Conservation (phyloP, 1,140 invertebrate species). For the Conopomorpha cramerella region DNA sequence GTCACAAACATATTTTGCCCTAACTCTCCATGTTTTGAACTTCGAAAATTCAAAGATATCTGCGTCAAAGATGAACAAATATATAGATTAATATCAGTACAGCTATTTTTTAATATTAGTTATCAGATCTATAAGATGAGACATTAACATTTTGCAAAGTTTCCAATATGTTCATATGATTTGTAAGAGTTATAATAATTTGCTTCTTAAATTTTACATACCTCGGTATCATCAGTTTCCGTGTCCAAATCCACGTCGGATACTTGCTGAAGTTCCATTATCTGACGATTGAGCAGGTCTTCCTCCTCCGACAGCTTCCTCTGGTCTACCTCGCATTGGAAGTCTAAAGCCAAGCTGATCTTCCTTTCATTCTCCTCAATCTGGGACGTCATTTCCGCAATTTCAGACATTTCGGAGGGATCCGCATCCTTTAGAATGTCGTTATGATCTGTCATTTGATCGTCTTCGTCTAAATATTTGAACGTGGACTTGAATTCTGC, state of each 20-base stretch:
- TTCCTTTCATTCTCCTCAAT: constrained; percentile 58
- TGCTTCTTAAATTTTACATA: too few relatives aligned
- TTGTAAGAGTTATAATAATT: too few relatives aligned
- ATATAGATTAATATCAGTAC: too few relatives aligned
- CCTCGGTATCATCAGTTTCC: constrained; percentile 77
- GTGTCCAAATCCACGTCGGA: constrained; percentile 82
- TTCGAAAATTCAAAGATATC: too few relatives aligned
- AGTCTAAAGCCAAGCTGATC: constrained; percentile 51
- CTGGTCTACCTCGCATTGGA: constrained; percentile 61
- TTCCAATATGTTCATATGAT: too few relatives aligned
- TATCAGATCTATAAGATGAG: too few relatives aligned
- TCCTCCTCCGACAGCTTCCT: constrained; percentile 78
- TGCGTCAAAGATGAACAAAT: too few relatives aligned
- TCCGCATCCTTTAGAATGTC: constrained; percentile 40
- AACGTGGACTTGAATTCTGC: constrained; percentile 41
- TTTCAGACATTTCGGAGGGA: constrained; percentile 54
- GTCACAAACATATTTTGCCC: too few relatives aligned
- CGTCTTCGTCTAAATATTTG: constrained; percentile 46
- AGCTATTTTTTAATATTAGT: too few relatives aligned
- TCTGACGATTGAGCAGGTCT: constrained; percentile 79
- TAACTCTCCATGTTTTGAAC: too few relatives aligned
- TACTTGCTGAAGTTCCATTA: constrained; percentile 75
- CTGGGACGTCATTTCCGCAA: constrained; percentile 56
- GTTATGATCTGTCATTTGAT: constrained; percentile 37
- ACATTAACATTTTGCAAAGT: too few relatives aligned